Conservation (phyloP, 2,888 invertebrate species). For the Phengaris alcon region DNA sequence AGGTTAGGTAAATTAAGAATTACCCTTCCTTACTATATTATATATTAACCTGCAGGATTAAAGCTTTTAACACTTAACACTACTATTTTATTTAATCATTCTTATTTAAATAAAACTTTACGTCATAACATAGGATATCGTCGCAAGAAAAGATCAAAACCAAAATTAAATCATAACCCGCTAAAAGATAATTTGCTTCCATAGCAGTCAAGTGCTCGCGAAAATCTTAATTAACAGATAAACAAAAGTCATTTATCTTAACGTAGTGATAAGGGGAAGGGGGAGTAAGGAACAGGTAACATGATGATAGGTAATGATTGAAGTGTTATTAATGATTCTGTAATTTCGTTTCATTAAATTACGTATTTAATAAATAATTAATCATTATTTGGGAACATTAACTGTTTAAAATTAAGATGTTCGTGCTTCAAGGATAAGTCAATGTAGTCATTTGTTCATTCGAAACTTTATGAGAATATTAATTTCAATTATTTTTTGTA, state of each 20-base stretch:
- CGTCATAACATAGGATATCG: neutral
- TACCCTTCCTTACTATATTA: neutral
- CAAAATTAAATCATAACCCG: constrained; percentile 36
- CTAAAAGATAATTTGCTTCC: constrained; percentile 60
- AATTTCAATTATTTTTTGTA: neutral
- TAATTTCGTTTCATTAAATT: constrained; percentile 36
- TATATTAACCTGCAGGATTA: neutral
- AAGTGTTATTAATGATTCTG: constrained; percentile 45
- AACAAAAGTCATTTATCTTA: constrained; percentile 66
- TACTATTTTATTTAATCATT: neutral
- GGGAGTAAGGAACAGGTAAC: constrained; percentile 50
- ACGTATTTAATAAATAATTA: constrained; percentile 31
- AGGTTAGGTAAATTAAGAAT: neutral
- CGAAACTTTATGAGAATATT: constrained; percentile 1
- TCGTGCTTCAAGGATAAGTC: neutral
- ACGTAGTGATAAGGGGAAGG: constrained; percentile 64
- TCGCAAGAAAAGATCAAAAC: neutral
- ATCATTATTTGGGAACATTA: constrained; percentile 34
- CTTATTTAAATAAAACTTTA: neutral
- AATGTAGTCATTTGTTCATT: constrained; percentile 18
- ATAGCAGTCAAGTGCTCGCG: constrained; percentile 72
- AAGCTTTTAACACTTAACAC: neutral
- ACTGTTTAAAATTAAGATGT: constrained; percentile 29
- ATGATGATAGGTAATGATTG: constrained; percentile 61
- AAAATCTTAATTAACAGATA: constrained; percentile 80